These are phyloP conservation scores for Sinosuthora webbiana DNA, from an alignment of 2,113 vertebrate genomes.

Conservation along the genomic window DNA sequence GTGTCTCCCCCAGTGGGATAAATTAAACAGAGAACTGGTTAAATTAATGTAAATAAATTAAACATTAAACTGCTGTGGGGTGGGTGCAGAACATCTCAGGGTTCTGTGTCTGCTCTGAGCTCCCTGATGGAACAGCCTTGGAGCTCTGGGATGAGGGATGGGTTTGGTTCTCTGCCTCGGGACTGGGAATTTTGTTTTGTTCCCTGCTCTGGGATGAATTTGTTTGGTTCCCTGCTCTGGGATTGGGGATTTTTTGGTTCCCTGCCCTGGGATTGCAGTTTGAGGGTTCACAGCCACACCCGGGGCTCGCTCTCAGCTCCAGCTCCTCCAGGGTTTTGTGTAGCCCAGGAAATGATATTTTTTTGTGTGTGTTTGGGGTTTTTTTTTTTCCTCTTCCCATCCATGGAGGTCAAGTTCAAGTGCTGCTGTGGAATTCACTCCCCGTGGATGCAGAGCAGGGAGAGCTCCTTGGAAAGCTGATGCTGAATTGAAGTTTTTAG, in stretches of 20 bases:
- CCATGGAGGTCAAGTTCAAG: neutral
- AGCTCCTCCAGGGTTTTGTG: neutral
- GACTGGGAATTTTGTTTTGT: neutral
- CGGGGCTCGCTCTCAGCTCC: neutral
- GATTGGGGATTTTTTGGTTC: neutral
- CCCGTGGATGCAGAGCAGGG: neutral
- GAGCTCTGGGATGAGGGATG: neutral
- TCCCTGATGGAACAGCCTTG: neutral
- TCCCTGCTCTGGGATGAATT: neutral
- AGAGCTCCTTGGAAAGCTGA: neutral
- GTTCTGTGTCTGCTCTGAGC: neutral
- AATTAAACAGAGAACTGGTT: neutral
- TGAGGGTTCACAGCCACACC: neutral
- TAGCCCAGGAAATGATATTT: neutral
- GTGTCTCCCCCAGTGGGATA: neutral
- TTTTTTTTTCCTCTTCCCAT: neutral
- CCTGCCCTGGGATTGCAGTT: too few species aligned
- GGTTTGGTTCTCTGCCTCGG: neutral
- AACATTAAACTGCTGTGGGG: neutral
- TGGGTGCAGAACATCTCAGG: neutral
- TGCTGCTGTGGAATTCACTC: neutral
- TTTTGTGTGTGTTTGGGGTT: neutral
- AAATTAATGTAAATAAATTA: too few species aligned
- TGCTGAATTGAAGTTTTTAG: neutral
- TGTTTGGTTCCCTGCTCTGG: neutral